Conservation (phyloP, 2,888 invertebrate genomes). For the Hemaris fuciformis region DNA sequence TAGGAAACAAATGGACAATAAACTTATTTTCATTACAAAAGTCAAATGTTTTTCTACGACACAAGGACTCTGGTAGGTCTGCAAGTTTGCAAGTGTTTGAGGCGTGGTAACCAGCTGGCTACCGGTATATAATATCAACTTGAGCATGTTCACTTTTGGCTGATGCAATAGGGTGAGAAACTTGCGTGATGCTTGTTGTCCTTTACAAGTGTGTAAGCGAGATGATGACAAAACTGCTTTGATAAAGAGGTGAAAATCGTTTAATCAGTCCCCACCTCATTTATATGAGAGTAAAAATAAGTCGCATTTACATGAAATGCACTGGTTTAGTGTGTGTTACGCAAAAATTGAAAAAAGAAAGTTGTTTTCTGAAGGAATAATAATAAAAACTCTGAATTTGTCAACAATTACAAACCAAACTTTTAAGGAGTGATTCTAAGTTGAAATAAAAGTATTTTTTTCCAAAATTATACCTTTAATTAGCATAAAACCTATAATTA, state of each 20-base stretch:
- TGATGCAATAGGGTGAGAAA: conserved; percentile 69
- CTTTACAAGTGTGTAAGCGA: conserved; percentile 40
- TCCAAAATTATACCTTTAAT: too few relatives aligned
- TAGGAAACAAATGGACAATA: background rate
- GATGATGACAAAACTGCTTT: conserved; percentile 36
- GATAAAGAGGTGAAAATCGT: conserved; percentile 42
- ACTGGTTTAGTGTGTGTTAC: background rate
- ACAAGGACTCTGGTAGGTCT: conserved; percentile 27
- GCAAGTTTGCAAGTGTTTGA: conserved; percentile 34
- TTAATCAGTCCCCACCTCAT: background rate
- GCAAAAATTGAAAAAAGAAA: too few relatives aligned
- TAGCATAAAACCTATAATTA: too few relatives aligned
- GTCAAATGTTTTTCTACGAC: background rate
- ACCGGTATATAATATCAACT: conserved; percentile 46
- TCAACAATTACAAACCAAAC: background rate
- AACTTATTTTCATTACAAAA: background rate
- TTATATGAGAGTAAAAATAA: background rate
- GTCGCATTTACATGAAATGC: background rate
- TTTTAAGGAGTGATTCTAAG: too few relatives aligned
- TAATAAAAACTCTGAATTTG: background rate
- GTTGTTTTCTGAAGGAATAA: background rate
- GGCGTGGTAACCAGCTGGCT: conserved; percentile 52
- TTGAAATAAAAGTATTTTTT: too few relatives aligned
- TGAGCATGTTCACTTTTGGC: conserved; percentile 63
- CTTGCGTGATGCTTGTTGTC: conserved; percentile 62